phyloP scores from a whole-genome alignment of 2,797 vertebrate genomes.

The Centropyge bicolor region DNA sequence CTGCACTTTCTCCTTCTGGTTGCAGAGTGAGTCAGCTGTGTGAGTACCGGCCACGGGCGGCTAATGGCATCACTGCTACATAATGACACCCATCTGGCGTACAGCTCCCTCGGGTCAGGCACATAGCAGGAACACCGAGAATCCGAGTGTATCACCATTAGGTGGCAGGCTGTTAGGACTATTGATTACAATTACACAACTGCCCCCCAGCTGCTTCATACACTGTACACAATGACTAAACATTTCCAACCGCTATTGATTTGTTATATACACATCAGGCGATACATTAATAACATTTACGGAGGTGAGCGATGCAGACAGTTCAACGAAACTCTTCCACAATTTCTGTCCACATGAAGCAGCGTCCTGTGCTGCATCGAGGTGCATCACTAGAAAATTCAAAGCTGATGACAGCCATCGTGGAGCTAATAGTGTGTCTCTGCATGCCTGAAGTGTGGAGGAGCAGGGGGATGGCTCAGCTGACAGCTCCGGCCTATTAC shows the following conservation, averaged over 20 bases:
- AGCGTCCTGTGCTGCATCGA: not conserved
- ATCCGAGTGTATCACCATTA: constrained; percentile 55
- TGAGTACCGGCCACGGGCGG: constrained; percentile 7
- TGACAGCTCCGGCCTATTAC: constrained; percentile 49
- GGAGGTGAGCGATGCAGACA: not conserved
- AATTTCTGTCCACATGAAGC: not conserved
- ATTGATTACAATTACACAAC: constrained; percentile 82
- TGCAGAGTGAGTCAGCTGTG: constrained; percentile 35
- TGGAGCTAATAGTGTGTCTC: constrained; percentile 43
- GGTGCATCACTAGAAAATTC: constrained; percentile 36
- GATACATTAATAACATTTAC: constrained; percentile 23
- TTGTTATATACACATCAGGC: constrained; percentile 43
- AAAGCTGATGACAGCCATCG: constrained; percentile 63
- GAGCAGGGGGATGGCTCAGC: constrained; percentile 67
- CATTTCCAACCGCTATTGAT: constrained; percentile 58
- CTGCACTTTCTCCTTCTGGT: constrained; percentile 32
- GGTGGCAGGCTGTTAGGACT: constrained; percentile 63
- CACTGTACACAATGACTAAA: constrained; percentile 49
- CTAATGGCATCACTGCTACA: constrained; percentile 64
- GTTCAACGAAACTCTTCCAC: constrained; percentile 3
- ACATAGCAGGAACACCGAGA: constrained; percentile 49
- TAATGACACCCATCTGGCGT: constrained; percentile 73
- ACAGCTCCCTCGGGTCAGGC: constrained; percentile 58
- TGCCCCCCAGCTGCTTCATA: constrained; percentile 41
- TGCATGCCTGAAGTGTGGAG: constrained; percentile 51